Conservation (phyloP, 2,888 invertebrate species). For the Eristalis intricaria region DNA sequence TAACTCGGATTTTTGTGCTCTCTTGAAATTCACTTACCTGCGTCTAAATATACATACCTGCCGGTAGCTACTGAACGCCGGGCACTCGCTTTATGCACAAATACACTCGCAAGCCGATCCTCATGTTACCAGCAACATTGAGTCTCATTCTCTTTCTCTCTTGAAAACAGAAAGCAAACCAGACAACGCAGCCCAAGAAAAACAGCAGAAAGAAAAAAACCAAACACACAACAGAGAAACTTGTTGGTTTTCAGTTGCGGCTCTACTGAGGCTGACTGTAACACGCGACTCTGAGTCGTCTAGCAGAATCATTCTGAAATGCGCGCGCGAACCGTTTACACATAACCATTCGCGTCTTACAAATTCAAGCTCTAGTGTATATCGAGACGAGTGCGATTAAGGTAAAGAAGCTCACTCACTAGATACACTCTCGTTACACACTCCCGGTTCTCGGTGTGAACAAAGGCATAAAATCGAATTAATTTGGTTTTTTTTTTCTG, state of each 20-base stretch:
- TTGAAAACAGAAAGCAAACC: background rate
- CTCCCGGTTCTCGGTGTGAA: background rate
- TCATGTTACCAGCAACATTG: conserved; percentile 70
- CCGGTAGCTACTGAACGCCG: conserved; percentile 48
- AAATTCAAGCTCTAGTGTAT: background rate
- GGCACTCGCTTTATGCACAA: conserved; percentile 40
- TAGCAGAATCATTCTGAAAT: conserved; percentile 81
- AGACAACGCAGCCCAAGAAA: too few relatives aligned
- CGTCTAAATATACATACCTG: conserved; percentile 76
- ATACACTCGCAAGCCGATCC: conserved; percentile 22
- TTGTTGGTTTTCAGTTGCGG: conserved; percentile 1
- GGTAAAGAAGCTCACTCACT: background rate
- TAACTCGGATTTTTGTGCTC: background rate
- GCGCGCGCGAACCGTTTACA: conserved; percentile 80
- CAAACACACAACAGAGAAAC: conserved; percentile 33
- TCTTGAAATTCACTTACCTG: conserved; percentile 74
- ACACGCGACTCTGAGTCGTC: conserved; percentile 73
- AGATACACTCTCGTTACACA: background rate
- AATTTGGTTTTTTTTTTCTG: background rate
- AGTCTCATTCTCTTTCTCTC: background rate
- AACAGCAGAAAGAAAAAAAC: background rate
- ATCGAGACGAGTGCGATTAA: background rate
- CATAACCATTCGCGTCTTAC: conserved; percentile 40
- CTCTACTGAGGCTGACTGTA: conserved; percentile 14
- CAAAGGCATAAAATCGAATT: background rate